Conservation (phyloP, 1,140 invertebrate genomes). For the Gonatopus flavifemur region DNA sequence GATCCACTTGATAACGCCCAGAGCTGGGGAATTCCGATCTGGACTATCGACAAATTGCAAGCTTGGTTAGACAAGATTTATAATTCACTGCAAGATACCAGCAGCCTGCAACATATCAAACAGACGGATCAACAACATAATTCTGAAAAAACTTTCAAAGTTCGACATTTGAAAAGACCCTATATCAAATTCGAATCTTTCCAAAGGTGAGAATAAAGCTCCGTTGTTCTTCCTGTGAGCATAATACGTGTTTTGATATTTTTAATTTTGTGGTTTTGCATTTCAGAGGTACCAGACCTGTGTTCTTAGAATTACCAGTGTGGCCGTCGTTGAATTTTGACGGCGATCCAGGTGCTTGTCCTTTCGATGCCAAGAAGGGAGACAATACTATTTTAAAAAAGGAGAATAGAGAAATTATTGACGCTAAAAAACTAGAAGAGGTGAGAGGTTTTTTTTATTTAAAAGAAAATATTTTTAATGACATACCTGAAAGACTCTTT, state of each 20-base stretch:
- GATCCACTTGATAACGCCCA: slow-evolving; percentile 61
- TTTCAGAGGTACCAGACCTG: slow-evolving; percentile 51
- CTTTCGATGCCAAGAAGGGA: slow-evolving; percentile 40
- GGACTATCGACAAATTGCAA: slow-evolving; percentile 62
- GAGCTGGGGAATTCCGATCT: slow-evolving; percentile 63
- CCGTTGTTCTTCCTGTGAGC: slow-evolving; percentile 2
- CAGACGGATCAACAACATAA: slow-evolving; percentile 34
- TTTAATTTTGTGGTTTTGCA: slow-evolving; percentile 14
- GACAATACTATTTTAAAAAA: slow-evolving; percentile 30
- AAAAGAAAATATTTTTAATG: not conserved
- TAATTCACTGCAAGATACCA: slow-evolving; percentile 40
- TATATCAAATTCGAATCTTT: slow-evolving; percentile 60
- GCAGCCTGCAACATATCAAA: slow-evolving; percentile 35
- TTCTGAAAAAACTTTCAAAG: slow-evolving; percentile 43
- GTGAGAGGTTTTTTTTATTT: slow-evolving; percentile 15
- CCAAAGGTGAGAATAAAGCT: slow-evolving; percentile 47
- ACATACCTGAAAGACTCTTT: too few species aligned
- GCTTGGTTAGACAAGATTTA: slow-evolving; percentile 54
- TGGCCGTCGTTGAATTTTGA: slow-evolving; percentile 57
- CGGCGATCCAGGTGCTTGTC: slow-evolving; percentile 49
- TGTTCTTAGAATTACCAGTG: slow-evolving; percentile 52
- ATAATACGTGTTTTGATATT: not conserved
- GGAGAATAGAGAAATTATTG: slow-evolving; percentile 44
- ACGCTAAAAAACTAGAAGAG: slow-evolving; percentile 38
- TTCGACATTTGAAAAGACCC: slow-evolving; percentile 50